These are phyloP conservation scores for Desoria tigrina DNA, from an alignment of 2,888 invertebrate genomes.

Conservation along the genomic window DNA sequence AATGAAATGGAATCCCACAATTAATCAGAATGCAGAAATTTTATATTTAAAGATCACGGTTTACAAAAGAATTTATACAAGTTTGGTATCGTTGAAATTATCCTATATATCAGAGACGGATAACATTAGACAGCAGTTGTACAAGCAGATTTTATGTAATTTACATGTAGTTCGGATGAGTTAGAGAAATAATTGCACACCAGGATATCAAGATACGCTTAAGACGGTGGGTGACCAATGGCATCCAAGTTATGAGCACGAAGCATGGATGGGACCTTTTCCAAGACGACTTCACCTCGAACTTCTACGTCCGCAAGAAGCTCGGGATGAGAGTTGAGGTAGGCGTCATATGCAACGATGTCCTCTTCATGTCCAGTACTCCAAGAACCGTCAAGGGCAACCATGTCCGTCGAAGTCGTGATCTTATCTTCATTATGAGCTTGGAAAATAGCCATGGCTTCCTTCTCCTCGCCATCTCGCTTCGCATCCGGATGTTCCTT, in stretches of 20 bases:
- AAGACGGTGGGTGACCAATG: too few species aligned
- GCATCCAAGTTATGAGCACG: neutral
- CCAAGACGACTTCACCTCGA: conserved; percentile 8
- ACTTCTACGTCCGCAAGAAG: conserved; percentile 1
- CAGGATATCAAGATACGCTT: too few species aligned
- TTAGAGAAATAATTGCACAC: too few species aligned
- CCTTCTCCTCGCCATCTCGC: conserved; percentile 19
- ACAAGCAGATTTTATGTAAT: too few species aligned
- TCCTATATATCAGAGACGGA: too few species aligned
- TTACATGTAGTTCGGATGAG: too few species aligned
- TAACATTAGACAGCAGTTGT: too few species aligned
- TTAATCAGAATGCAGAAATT: too few species aligned
- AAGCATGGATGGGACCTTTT: conserved; percentile 22
- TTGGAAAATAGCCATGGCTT: conserved; percentile 14
- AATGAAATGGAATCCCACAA: too few species aligned
- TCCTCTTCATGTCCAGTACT: neutral
- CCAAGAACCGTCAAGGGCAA: conserved; percentile 17
- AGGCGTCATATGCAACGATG: conserved; percentile 23
- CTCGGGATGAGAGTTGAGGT: conserved; percentile 30
- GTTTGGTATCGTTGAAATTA: too few species aligned
- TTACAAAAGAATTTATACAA: too few species aligned
- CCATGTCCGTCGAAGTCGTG: neutral
- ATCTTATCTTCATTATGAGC: conserved; percentile 5
- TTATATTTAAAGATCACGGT: too few species aligned
- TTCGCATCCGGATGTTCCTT: conserved; percentile 11